Conservation (phyloP, 2,888 invertebrate genomes). For the Cacoxenus indagator region DNA sequence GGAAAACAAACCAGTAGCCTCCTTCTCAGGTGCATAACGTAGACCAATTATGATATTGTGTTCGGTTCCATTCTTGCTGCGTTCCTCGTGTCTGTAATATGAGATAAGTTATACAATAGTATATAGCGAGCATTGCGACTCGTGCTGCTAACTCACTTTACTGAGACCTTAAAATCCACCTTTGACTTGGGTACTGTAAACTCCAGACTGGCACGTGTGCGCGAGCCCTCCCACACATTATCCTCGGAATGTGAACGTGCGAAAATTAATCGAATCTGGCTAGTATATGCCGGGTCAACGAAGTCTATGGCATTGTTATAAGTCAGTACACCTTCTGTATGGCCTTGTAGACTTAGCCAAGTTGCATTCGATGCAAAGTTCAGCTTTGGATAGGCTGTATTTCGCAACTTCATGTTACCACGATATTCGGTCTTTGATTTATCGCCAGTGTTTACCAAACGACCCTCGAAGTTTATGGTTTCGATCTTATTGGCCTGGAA, state of each 20-base stretch:
- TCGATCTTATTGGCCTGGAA: conserved; percentile 68
- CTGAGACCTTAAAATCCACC: conserved; percentile 76
- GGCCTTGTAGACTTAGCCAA: conserved; percentile 80
- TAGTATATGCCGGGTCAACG: conserved; percentile 74
- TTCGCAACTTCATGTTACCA: conserved; percentile 78
- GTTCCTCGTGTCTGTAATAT: conserved; percentile 65
- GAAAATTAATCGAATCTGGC: conserved; percentile 75
- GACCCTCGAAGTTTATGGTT: conserved; percentile 71
- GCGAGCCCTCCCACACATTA: conserved; percentile 72
- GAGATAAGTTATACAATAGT: not conserved
- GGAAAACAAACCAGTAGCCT: conserved; percentile 74
- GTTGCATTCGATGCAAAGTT: conserved; percentile 77
- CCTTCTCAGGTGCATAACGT: conserved; percentile 75
- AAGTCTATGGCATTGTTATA: conserved; percentile 78
- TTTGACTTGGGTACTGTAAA: conserved; percentile 78
- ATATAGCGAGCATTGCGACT: not conserved
- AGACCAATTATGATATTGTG: conserved; percentile 73
- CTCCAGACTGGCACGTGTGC: conserved; percentile 75
- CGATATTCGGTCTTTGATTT: conserved; percentile 70
- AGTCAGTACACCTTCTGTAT: conserved; percentile 80
- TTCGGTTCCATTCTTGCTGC: conserved; percentile 72
- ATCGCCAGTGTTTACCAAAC: conserved; percentile 71
- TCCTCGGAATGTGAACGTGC: conserved; percentile 76
- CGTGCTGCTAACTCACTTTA: conserved; percentile 66
- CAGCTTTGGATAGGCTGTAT: conserved; percentile 82